Evolutionary conservation across 2,113 vertebrate species (phyloP).

Genomic region (Cromileptes altivelis): DNA sequence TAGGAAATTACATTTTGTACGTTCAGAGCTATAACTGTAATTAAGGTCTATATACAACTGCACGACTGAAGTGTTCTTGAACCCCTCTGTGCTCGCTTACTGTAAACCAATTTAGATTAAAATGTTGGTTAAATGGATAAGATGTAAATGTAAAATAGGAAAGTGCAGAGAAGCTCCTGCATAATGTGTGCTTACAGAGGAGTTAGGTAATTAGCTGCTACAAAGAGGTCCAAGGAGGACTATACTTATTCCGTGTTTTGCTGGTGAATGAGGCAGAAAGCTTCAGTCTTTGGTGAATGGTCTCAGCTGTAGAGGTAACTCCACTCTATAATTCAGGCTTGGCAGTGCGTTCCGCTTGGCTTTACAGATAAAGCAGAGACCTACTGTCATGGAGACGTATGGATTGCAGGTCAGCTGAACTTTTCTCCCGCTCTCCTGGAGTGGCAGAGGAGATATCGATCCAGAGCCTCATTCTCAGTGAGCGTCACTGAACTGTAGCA

Average conservation of each 20-base stretch:
- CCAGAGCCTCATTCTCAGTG: constrained; percentile 59
- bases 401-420: constrained; percentile 78
- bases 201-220: constrained; percentile 9
- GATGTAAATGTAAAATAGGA: constrained; percentile 7
- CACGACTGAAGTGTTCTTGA: constrained; percentile 9
- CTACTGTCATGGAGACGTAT: constrained; percentile 70
- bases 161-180: neutral
- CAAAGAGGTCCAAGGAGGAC: neutral
- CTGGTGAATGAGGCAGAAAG: constrained; percentile 17
- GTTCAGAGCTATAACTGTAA: constrained; percentile 4
- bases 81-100: neutral
- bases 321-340: constrained; percentile 67
- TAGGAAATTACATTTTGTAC: too few relatives aligned
- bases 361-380: constrained; percentile 60
- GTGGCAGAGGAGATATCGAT: constrained; percentile 77
- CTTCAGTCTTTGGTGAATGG: constrained; percentile 33
- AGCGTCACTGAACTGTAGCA: constrained; percentile 60
- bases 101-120: constrained; percentile 17
- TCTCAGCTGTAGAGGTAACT: constrained; percentile 19
- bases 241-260: neutral
- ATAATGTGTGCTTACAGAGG: neutral
- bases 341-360: constrained; percentile 51
- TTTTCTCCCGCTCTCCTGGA: constrained; percentile 63
- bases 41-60: constrained; percentile 19
- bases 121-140: constrained; percentile 8